Conservation (phyloP, 2,797 vertebrate species). For the Cercopithecus diana region DNA sequence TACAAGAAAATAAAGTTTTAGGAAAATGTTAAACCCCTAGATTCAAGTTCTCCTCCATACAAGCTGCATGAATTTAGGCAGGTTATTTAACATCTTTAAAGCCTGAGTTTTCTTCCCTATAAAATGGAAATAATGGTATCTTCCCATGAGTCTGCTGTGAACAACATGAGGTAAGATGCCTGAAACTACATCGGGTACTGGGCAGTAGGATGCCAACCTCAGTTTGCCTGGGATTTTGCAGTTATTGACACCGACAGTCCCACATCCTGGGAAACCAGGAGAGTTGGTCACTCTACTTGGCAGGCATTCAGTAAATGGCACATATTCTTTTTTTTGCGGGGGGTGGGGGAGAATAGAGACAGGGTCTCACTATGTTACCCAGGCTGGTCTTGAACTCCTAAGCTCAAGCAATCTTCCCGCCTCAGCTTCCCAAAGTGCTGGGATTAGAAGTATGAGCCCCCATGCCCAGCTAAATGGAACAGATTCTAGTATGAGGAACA, state of each 20-base stretch:
- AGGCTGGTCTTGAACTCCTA: neutral
- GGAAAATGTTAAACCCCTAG: neutral
- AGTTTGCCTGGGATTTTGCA: neutral
- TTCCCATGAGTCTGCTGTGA: neutral
- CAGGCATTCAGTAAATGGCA: neutral
- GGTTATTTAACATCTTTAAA: neutral
- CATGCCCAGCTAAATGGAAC: neutral
- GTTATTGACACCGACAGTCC: neutral
- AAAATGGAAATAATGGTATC: neutral
- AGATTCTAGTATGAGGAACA: neutral
- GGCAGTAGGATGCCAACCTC: neutral
- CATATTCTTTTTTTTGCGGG: neutral
- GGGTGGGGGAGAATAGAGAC: neutral
- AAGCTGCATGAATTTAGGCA: neutral
- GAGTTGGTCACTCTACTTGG: neutral
- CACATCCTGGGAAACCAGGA: neutral
- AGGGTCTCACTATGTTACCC: neutral
- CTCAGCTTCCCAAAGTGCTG: neutral
- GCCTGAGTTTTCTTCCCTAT: neutral
- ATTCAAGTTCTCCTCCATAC: neutral
- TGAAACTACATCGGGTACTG: neutral
- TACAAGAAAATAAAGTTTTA: neutral
- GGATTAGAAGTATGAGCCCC: neutral
- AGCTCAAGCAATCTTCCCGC: neutral
- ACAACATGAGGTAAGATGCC: neutral